A percentile compares a stretch with the other conserved stretches of the same genome.
Conservation (phyloP, 2,113 vertebrate species). For the Eptesicus fuscus region DNA sequence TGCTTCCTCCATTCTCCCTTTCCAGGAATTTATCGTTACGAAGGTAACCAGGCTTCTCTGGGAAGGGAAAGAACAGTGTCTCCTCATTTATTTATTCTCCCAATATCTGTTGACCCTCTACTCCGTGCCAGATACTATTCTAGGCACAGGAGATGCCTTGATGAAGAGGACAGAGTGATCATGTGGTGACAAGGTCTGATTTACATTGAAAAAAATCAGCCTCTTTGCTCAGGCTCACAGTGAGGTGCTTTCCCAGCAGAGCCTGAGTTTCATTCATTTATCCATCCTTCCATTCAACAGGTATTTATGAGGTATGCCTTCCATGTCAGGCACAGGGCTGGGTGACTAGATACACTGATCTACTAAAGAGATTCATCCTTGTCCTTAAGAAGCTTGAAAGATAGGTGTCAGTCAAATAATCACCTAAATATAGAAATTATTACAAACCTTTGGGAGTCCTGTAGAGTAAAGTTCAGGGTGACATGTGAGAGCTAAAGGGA, state of each 20-base stretch:
- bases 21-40: background rate
- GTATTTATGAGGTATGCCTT: background rate
- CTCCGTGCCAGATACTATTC: background rate
- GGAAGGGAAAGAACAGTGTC: background rate
- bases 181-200: background rate
- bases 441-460: background rate
- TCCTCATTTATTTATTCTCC: background rate
- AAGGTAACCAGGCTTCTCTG: background rate
- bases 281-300: background rate
- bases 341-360: background rate
- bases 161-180: background rate
- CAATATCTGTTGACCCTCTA: background rate
- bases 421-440: background rate
- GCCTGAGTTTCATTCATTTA: background rate
- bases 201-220: background rate
- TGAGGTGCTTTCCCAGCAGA: background rate
- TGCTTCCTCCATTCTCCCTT: background rate
- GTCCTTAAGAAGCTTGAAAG: background rate
- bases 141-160: background rate
- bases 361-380: background rate
- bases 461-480: background rate
- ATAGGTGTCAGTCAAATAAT: background rate
- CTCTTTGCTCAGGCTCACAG: background rate
- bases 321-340: background rate
- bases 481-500: background rate